Evolutionary conservation across 2,113 vertebrate species (phyloP).

Genomic region (Heterochromis multidens): DNA sequence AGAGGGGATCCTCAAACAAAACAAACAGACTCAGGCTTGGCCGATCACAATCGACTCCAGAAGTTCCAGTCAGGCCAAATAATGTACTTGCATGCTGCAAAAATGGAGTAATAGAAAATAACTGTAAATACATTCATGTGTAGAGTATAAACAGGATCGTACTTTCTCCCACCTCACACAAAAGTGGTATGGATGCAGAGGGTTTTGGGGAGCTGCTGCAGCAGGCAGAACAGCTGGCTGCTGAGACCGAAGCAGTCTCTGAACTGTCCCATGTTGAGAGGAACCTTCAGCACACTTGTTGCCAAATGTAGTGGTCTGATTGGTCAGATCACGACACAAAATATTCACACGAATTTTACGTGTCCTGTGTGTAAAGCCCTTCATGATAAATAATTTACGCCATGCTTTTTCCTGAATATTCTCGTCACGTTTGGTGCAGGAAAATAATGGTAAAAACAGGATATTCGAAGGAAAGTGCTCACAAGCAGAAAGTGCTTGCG

Average conservation of each 20-base stretch:
- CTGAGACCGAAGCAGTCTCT: conserved; percentile 93
- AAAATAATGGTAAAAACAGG: too few species aligned
- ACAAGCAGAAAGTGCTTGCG: too few species aligned
- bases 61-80: conserved; percentile 49
- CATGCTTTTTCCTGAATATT: too few species aligned
- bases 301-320: too few species aligned
- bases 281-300: conserved; percentile 91
- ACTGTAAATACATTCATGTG: background rate
- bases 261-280: conserved; percentile 94
- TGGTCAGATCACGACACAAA: too few species aligned
- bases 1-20: too few species aligned
- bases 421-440: too few species aligned
- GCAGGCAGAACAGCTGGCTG: conserved; percentile 96
- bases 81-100: background rate
- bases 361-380: too few species aligned
- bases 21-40: background rate
- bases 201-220: conserved; percentile 96
- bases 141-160: background rate
- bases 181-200: conserved; percentile 92
- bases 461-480: too few species aligned
- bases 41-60: conserved; percentile 38
- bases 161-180: background rate
- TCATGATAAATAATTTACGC: too few species aligned
- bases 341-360: too few species aligned
- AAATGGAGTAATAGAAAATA: background rate